Base-by-base conservation (phyloP, 2,888 invertebrate species). In the Drosophila nr. perissopoda region DNA sequence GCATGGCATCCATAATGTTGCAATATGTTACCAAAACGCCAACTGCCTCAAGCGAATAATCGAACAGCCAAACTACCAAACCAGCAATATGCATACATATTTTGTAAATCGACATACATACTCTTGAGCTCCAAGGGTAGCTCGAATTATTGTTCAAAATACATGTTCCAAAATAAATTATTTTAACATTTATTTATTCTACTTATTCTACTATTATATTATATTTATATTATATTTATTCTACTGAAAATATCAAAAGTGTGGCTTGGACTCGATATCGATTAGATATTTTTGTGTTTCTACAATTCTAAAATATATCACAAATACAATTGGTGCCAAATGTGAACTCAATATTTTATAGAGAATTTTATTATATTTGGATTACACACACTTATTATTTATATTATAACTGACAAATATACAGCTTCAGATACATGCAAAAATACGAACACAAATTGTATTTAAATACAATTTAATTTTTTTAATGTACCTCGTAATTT, bases 11-110 rank as follows among this genome's bases (percentile, higher is more conserved):
- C 66, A 74, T 75, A 76, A 81, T 76, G 74, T 84, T 82, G 78
- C 76, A 76, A 85, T 85, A 84, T 84, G 84, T 72, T 82, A 74
- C 68, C 76, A 48, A 46, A 46, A 51, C 38, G 58, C 64, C 52
- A 64, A 77, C 62, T 73, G 66, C 61, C 73, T 63, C 33, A 52
- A 27, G 65, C 63, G 59, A 33, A 25, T 18, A 62, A 64, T 36
- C 61, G 48, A 53, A 33, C 56, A 49, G 18, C 13, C 36, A 33
- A 57, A 33, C 59, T 46, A 18, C 27, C n/a, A 40, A 25, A 49
- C 18, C 33, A 27, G n/a, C n/a, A 34, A 29, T 3, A 40, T 21
- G 18, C 46, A 46, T n/a, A 46, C 25, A 46, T 25, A 46, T 46
- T 46, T 25, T 16, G 46, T 46, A 25, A 46, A 46, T 25, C 16